Base-by-base conservation (phyloP, 2,113 vertebrate species). In the Tylochromis polylepis region DNA sequence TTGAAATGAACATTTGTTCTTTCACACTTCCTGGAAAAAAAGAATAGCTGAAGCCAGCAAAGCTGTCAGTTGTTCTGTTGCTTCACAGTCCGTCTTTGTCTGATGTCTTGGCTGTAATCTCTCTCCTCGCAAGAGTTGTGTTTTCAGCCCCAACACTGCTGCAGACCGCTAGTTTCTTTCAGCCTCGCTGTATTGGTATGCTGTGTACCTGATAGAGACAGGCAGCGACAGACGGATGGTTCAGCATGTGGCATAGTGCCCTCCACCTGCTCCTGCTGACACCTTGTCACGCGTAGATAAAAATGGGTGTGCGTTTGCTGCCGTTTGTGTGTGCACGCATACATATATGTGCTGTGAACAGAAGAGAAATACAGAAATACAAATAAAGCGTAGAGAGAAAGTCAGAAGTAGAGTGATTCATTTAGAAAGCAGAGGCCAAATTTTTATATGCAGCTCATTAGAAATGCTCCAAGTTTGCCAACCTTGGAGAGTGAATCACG, bases 191-290 rank as follows among this genome's bases (percentile, higher is more conserved):
- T 77, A 56, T 57, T 79, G 81, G 88, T 88, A 81, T 89, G 72
- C 72, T 24, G 59, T 87, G 77, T 93, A 89, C 87, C 84, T 90
- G 85, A 55, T 56, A 78, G 81, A 87, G 80, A 90, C 72, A 80
- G 85, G 89, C 85, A 81, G 70, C 83, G 78, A 91, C 95, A 95
- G 95, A 94, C 70, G 92, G 95, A 94, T 80, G 83, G 91, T 93
- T 91, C 86, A 91, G 92, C 84, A 87, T 93, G 92, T 85, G 91
- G 94, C 88, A 87, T 89, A 85, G 80, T 84, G 88, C 83, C 89
- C 82, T 94, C 93, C 94, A 94, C 89, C 93, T 92, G 92, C 88
- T 89, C 88, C 88, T n/a, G 86, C 90, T 89, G 86, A 84, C 87
- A 91, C 57, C 79, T 92, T 93, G 88, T 91, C 87, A 91, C 57